Base-by-base conservation (phyloP, 2,797 vertebrate species). In the Parauchenoglanis ngamensis region DNA sequence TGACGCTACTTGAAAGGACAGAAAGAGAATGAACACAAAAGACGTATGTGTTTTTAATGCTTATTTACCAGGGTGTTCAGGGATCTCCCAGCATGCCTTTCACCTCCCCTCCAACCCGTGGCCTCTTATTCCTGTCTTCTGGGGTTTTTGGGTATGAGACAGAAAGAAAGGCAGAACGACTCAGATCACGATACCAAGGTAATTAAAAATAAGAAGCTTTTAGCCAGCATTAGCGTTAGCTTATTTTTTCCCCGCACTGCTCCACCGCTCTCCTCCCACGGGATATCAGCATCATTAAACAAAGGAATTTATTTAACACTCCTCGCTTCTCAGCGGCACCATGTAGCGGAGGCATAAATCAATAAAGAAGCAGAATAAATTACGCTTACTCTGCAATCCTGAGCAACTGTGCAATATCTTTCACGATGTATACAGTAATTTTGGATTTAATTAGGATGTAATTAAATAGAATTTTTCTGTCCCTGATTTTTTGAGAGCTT, bases 101-200 rank as follows among this genome's bases (percentile, higher is more conserved):
- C 88, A 92, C 89, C 89, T 93, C 87, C 90, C 90, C 91, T 92
- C 78, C 75, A 93, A 92, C 94, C 90, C 91, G 49, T 59, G 83
- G 87, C 87, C 31, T 84, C 77, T 23, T 35, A 35, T 49, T 86
- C 88, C 84, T 3, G 49, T 61, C 68, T 85, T 57, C 17, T 12
- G 75, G 25, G 72, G 13, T 21, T 17, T 31, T 77, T 28, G 2
- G 0, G n/a, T 11, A 28, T 17, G 25, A 54, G 25, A 52, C 25
- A 17, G 40, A 72, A 19, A 44, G 15, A 56, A 78, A 56, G 28
- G 78, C 57, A 65, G 57, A n/a, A 63, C 1, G 54, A 59, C 54
- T 79, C 54, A 23, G 77, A 79, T 79, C 77, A 59, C 54, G 40
- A 77, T 28, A 40, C 77, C 13, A 17, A 35, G 31, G 77, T 59